phyloP scores from a whole-genome alignment of 1,140 invertebrate genomes.

The Teleogryllus occipitalis region DNA sequence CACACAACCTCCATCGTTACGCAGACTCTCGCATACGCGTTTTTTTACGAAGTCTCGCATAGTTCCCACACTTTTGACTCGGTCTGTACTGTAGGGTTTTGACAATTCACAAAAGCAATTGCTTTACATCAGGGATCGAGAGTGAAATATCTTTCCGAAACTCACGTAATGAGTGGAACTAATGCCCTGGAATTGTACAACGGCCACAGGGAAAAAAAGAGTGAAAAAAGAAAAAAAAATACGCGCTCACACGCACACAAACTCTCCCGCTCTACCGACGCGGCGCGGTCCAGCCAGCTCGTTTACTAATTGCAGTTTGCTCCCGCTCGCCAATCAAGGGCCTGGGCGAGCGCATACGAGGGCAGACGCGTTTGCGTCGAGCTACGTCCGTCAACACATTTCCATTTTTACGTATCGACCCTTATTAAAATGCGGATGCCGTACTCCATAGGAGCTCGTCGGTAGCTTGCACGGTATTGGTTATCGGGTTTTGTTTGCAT shows the following conservation, averaged over 20 bases:
- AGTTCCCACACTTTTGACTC: not conserved
- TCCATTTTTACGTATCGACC: not conserved
- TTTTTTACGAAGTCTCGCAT: too few relatives aligned
- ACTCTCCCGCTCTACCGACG: too few relatives aligned
- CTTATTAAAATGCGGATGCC: not conserved
- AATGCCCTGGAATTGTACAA: not conserved
- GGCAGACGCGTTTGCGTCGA: not conserved
- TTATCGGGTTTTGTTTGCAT: not conserved
- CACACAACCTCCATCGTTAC: too few relatives aligned
- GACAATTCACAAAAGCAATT: not conserved
- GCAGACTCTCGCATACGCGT: too few relatives aligned
- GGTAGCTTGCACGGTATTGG: not conserved
- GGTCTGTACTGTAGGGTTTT: not conserved
- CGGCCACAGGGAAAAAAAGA: too few relatives aligned
- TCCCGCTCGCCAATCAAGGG: not conserved
- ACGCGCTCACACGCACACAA: too few relatives aligned
- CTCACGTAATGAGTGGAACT: not conserved
- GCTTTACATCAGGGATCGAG: not conserved
- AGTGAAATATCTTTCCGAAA: not conserved
- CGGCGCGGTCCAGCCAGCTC: not conserved
- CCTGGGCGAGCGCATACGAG: too few relatives aligned
- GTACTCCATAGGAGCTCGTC: not conserved
- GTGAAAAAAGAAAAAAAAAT: too few relatives aligned
- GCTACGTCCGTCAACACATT: not conserved
- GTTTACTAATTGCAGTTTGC: not conserved